Base-by-base conservation (phyloP, 2,888 invertebrate genomes). In the Pristionchus mayeri region DNA sequence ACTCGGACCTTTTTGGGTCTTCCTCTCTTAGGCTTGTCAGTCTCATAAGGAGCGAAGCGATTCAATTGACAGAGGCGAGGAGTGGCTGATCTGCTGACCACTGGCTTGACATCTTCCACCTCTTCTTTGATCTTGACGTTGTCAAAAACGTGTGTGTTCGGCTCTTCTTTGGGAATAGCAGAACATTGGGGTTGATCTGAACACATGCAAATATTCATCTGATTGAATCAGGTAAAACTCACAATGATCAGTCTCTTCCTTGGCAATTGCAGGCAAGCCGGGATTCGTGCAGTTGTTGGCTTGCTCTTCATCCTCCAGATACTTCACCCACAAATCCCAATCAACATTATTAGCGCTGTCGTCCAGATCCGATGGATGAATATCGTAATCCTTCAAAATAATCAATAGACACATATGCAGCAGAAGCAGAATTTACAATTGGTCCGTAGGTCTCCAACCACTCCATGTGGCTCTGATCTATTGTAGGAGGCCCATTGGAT, bases 1-100 rank as follows among this genome's bases (percentile, higher is more conserved):
- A 63, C 52, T n/a, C 81, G 81, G 37, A 82, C 48, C 63, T 82
- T 82, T 63, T 82, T 82, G 27, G 81, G 81, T 6, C 81, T 60
- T 24, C 81, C 81, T 60, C 81, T 60, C 44, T 82, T 82, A n/a
- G 81, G 63, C 81, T 82, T 82, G 44, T 37, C 81, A 11, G 18
- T 21, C 13, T 18, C 52, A 34, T 76, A 71, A 7, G 71, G 71
- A 71, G 37, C 21, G 40, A 71, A 71, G 30, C 71, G 71, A 27
- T 30, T 37, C 67, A 21, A 37, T 11, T 60, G 16, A 18, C 24
- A 27, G 11, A 37, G 21, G 21, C 37, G 18, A 16, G 40, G 71
- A 21, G 71, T n/a, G 18, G 18, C 6, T 9, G 40, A 21, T 24
- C 75, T 11, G 24, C 34, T 30, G 27, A 78, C 9, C 2, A 78